A percentile compares a stretch with the other conserved stretches of the same genome.
phyloP scores from a whole-genome alignment of 2,888 invertebrate genomes.

The Hyppa rectilinea region DNA sequence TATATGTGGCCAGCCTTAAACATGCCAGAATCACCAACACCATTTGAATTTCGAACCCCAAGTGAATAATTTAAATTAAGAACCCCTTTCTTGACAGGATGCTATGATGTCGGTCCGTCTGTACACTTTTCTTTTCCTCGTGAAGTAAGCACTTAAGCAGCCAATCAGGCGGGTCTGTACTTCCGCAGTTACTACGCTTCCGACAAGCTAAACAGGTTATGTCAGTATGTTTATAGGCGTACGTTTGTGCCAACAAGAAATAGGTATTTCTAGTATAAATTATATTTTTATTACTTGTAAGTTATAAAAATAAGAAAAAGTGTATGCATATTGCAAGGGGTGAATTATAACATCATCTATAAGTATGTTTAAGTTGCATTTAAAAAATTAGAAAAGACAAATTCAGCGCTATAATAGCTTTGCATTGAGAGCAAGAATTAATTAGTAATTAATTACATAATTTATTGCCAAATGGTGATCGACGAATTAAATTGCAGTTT shows the following conservation, averaged over 20 bases:
- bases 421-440: too few relatives aligned
- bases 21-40: neutral
- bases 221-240: slow-evolving; percentile 1
- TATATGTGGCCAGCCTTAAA: too few relatives aligned
- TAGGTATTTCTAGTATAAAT: neutral
- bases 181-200: slow-evolving; percentile 45
- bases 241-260: neutral
- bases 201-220: slow-evolving; percentile 33
- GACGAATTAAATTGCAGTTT: too few relatives aligned
- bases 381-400: too few relatives aligned
- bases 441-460: too few relatives aligned
- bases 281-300: too few relatives aligned
- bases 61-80: neutral
- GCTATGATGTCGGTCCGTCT: neutral
- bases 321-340: neutral
- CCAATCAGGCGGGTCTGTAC: slow-evolving; percentile 45
- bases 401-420: too few relatives aligned
- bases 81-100: neutral
- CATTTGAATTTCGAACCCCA: neutral
- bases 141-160: slow-evolving; percentile 34
- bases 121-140: slow-evolving; percentile 37
- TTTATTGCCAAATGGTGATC: too few relatives aligned
- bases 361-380: too few relatives aligned
- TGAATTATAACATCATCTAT: too few relatives aligned
- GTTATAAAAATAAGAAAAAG: too few relatives aligned